Conservation (phyloP, 1,140 invertebrate genomes). For the honey bee (Apis mellifera) region Amel_HAv3.1 CM009931.2:8121501-8122000, state of each 20-base stretch:
- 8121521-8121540: neutral
- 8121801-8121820: neutral
- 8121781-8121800: neutral
- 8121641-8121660: too few relatives aligned
- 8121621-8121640: too few relatives aligned
- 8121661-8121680: too few relatives aligned
- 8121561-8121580: too few relatives aligned
- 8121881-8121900: too few relatives aligned
- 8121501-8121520: neutral
- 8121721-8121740: too few relatives aligned
- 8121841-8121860: neutral
- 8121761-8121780: neutral
- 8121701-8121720: too few relatives aligned
- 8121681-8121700: too few relatives aligned
- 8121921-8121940: neutral
- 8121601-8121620: too few relatives aligned
- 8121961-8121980: neutral
- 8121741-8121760: neutral
- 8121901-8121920: fast-evolving
- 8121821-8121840: neutral
- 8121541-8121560: too few relatives aligned
- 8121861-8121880: neutral
- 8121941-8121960: slow-evolving; percentile 1
- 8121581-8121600: too few relatives aligned
- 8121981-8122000: neutral